Conservation (phyloP, 2,113 vertebrate species). For the Oryzias curvinotus region DNA sequence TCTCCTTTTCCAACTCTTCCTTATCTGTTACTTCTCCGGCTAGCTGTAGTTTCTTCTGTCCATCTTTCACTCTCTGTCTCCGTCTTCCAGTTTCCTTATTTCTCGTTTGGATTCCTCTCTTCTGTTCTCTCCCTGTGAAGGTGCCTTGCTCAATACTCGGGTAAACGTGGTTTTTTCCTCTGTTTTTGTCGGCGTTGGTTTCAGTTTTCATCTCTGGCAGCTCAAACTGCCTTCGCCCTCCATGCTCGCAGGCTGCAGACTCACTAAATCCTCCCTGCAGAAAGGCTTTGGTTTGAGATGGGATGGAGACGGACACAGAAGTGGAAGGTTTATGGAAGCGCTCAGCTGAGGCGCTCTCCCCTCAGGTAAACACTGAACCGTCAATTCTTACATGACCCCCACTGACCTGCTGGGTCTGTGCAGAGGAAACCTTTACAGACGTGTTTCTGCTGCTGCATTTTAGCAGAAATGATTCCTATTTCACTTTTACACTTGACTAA, state of each 20-base stretch:
- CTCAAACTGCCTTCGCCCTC: slow-evolving; percentile 59
- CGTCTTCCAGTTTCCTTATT: slow-evolving; percentile 9
- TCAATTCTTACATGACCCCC: slow-evolving; percentile 46
- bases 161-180: slow-evolving; percentile 16
- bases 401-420: slow-evolving; percentile 36
- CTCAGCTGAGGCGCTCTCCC: slow-evolving; percentile 50
- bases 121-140: slow-evolving; percentile 16
- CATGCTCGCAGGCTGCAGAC: slow-evolving; percentile 47
- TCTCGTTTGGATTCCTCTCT: neutral
- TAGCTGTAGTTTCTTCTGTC: slow-evolving; percentile 17
- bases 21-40: slow-evolving; percentile 16
- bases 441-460: neutral
- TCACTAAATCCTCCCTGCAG: slow-evolving; percentile 56
- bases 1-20: slow-evolving; percentile 32
- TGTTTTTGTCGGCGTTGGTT: slow-evolving; percentile 27
- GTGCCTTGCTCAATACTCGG: slow-evolving; percentile 39
- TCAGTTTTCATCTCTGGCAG: slow-evolving; percentile 46
- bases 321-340: slow-evolving; percentile 58
- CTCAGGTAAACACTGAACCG: slow-evolving; percentile 49
- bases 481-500: no score
- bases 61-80: slow-evolving; percentile 37
- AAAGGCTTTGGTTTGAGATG: slow-evolving; percentile 60
- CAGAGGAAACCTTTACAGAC: neutral
- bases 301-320: slow-evolving; percentile 41
- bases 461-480: no score